Evolutionary conservation across 2,113 vertebrate species (phyloP).

Genomic region (Pleuronectes platessa): DNA sequence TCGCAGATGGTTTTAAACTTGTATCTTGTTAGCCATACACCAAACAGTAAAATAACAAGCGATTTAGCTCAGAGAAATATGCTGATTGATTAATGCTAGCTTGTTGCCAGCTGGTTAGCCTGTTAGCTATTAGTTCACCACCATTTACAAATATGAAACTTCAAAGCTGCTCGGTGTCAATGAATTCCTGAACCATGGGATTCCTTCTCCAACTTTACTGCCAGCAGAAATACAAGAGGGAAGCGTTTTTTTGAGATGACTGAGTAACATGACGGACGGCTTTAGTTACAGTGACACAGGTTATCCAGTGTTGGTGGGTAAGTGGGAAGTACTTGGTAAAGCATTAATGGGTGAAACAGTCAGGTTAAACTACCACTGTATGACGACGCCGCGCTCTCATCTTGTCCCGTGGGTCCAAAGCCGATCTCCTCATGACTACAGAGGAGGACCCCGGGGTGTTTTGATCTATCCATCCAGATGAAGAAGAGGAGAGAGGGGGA

Average conservation of each 20-base stretch:
- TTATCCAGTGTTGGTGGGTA: not conserved
- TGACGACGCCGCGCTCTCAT: constrained; percentile 88
- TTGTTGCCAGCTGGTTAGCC: no score
- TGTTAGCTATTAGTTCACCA: no score
- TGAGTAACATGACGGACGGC: not conserved
- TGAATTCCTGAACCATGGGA: not conserved
- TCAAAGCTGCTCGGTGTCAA: not conserved
- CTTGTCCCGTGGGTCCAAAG: constrained; percentile 81
- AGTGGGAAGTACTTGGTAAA: constrained; percentile 9
- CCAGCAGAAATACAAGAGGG: not conserved
- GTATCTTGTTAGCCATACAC: no score
- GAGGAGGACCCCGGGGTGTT: constrained; percentile 70
- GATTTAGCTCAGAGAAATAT: no score
- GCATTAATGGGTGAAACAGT: constrained; percentile 26
- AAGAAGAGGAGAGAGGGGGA: constrained; percentile 24
- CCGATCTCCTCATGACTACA: constrained; percentile 83
- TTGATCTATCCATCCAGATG: constrained; percentile 32
- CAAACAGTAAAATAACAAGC: no score
- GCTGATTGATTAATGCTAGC: no score
- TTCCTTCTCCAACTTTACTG: not conserved
- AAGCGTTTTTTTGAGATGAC: no score
- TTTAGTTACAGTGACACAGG: constrained; percentile 12
- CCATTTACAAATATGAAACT: not conserved
- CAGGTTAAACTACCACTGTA: constrained; percentile 85
- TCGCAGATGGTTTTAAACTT: no score